phyloP scores from a whole-genome alignment of 2,888 invertebrate species.

The Protonemura montana region DNA sequence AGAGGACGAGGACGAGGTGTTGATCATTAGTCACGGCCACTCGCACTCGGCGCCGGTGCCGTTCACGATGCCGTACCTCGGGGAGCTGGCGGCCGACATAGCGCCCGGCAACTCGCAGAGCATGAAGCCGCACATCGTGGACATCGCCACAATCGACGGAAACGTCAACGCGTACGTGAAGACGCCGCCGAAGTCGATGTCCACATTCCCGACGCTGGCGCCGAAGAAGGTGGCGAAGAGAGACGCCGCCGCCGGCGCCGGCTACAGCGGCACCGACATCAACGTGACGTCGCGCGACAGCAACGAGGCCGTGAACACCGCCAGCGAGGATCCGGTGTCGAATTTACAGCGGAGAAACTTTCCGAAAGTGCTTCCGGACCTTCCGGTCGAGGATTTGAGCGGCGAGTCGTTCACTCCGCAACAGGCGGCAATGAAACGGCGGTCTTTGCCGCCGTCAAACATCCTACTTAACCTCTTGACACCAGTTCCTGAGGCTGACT shows the following conservation, averaged over 20 bases:
- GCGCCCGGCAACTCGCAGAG: slow-evolving; percentile 29
- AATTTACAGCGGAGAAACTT: slow-evolving; percentile 80
- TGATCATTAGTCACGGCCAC: slow-evolving; percentile 68
- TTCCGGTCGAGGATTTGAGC: slow-evolving; percentile 54
- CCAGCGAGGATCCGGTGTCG: slow-evolving; percentile 74
- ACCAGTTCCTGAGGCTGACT: slow-evolving; percentile 47
- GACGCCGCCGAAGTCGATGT: slow-evolving; percentile 22
- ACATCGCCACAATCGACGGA: slow-evolving; percentile 18
- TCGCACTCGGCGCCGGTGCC: slow-evolving; percentile 72
- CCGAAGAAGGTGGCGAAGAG: slow-evolving; percentile 52
- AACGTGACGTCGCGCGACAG: slow-evolving; percentile 80
- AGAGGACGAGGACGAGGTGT: slow-evolving; percentile 55
- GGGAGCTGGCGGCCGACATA: slow-evolving; percentile 14
- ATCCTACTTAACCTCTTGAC: slow-evolving; percentile 52
- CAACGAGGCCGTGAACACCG: slow-evolving; percentile 60
- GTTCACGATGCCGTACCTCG: slow-evolving; percentile 16
- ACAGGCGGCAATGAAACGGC: slow-evolving; percentile 62
- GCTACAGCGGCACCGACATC: slow-evolving; percentile 62
- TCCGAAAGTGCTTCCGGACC: slow-evolving; percentile 86
- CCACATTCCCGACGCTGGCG: slow-evolving; percentile 44
- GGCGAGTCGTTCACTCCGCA: slow-evolving; percentile 37
- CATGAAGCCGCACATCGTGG: slow-evolving; percentile 32
- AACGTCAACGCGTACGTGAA: slow-evolving; percentile 5
- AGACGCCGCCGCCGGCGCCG: slow-evolving; percentile 54
- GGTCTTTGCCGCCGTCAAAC: slow-evolving; percentile 68